Evolutionary conservation across 2,888 invertebrate species (phyloP), one percentile per base, ranked within the genome.

Genomic region (Emmelina monodactyla): DNA sequence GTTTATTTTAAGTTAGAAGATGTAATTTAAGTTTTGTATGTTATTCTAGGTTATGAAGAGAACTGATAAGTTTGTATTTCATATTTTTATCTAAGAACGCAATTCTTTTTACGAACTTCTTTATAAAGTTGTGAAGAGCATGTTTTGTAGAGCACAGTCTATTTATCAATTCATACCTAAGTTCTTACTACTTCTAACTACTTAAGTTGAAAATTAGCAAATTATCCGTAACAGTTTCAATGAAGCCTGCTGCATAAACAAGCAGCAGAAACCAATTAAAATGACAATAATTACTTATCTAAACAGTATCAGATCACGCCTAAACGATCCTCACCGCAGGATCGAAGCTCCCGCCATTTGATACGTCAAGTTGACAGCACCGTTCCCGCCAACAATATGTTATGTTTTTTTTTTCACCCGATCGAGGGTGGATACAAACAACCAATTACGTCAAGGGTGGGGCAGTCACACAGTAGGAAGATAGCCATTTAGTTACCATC

Each of bases 351-450:
- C 42, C 46, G 63, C 60, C 60, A 59, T 69, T 58, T 61, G 69
- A 72, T 68, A 66, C 69, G 45, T 7, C n/a, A 10, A 51, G 55
- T 45, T 67, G 75, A 71, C 72, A 72, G 66, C 58, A 50, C 58
- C 63, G 71, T 76, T 76, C 75, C 75, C 78, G 76, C 75, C 73
- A 66, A 58, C 75, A 75, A 70, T 71, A 73, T 75, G 76, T 73
- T 67, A 63, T 67, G 67, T 65, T 69, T 72, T 76, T 69, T n/a
- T 76, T 76, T 73, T 64, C 58, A 64, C 58, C 35, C 56, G 58
- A 70, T 71, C 76, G n/a, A n/a, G 76, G 75, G 67, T 76, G 73
- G 75, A 65, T 71, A 75, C 73, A 78, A 75, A 76, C 78, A 76
- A 61, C 75, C 78, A 76, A 78, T 79, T 76, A 78, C 64, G 61